Evolutionary conservation across 2,797 vertebrate genomes (phyloP).

Genomic region (Cirrhinus molitorella): DNA sequence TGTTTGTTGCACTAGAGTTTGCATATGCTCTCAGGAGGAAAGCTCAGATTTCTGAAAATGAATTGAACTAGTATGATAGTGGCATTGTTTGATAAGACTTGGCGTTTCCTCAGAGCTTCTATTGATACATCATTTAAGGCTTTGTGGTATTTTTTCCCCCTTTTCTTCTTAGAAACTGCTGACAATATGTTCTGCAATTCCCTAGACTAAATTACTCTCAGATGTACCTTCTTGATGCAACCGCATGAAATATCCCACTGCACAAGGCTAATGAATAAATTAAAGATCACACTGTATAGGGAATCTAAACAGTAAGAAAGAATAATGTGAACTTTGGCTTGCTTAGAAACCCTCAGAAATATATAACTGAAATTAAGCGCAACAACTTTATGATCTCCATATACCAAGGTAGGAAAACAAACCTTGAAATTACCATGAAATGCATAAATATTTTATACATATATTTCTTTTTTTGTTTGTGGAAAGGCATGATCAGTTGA

Average conservation of each 20-base stretch:
- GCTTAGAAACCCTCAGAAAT: background rate
- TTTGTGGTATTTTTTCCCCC: constrained; percentile 30
- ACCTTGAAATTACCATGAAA: constrained; percentile 1
- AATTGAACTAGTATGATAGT: background rate
- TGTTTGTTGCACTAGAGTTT: background rate
- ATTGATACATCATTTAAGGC: constrained; percentile 63
- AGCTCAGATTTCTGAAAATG: constrained; percentile 19
- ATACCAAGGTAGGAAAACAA: background rate
- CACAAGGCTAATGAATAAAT: constrained; percentile 56
- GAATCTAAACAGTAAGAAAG: constrained; percentile 38
- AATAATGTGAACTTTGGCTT: background rate
- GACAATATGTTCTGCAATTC: constrained; percentile 61
- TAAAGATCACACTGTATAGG: constrained; percentile 40
- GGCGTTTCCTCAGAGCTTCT: constrained; percentile 53
- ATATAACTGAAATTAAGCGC: background rate
- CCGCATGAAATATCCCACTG: constrained; percentile 59
- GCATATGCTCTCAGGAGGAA: constrained; percentile 11
- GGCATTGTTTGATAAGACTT: constrained; percentile 52
- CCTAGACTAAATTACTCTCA: constrained; percentile 61
- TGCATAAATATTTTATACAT: too few species aligned
- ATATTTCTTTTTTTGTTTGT: too few species aligned
- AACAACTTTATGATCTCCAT: background rate
- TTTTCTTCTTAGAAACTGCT: constrained; percentile 52
- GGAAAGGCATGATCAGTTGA: too few species aligned
- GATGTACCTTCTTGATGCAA: constrained; percentile 64